These are phyloP conservation scores for Atherix ibis DNA, from an alignment of 2,888 invertebrate species.

Conservation along the genomic window DNA sequence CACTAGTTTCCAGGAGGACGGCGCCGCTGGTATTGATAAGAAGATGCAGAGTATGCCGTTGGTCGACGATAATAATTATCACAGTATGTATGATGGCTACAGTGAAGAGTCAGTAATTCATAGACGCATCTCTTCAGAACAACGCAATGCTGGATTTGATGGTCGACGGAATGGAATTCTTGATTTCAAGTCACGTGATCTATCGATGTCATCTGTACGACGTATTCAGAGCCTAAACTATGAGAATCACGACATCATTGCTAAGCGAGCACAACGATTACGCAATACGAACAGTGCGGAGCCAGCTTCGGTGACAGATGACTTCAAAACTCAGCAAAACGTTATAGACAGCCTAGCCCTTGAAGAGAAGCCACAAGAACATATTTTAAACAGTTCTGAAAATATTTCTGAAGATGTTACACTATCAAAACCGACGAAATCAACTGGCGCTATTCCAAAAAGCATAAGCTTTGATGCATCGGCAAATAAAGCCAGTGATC, in stretches of 20 bases:
- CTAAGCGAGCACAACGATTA: constrained; percentile 16
- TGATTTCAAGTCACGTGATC: constrained; percentile 9
- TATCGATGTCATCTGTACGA: constrained; percentile 10
- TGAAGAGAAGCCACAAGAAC: constrained; percentile 22
- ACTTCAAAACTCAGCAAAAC: constrained; percentile 17
- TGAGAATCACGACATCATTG: constrained; percentile 30
- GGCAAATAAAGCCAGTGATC: constrained; percentile 54
- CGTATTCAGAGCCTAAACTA: constrained; percentile 30
- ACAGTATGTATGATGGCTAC: constrained; percentile 12
- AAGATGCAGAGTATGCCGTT: constrained; percentile 6
- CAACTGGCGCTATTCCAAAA: constrained; percentile 78
- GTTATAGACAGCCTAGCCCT: constrained; percentile 18
- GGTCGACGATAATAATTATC: constrained; percentile 8
- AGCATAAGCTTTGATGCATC: constrained; percentile 85
- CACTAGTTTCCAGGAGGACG: constrained; percentile 22
- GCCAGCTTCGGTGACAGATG: constrained; percentile 18
- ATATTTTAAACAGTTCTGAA: constrained; percentile 16
- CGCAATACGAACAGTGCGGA: constrained; percentile 13
- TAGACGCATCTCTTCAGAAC: constrained; percentile 25
- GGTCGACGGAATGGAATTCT: constrained; percentile 32
- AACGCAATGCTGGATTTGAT: constrained; percentile 26
- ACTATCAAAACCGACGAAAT: constrained; percentile 34
- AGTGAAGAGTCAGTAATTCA: constrained; percentile 23
- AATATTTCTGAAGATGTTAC: constrained; percentile 1
- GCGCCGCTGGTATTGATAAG: constrained; percentile 11